Base-by-base conservation (phyloP, 2,797 vertebrate genomes). In the Sphenopsis melanotis region DNA sequence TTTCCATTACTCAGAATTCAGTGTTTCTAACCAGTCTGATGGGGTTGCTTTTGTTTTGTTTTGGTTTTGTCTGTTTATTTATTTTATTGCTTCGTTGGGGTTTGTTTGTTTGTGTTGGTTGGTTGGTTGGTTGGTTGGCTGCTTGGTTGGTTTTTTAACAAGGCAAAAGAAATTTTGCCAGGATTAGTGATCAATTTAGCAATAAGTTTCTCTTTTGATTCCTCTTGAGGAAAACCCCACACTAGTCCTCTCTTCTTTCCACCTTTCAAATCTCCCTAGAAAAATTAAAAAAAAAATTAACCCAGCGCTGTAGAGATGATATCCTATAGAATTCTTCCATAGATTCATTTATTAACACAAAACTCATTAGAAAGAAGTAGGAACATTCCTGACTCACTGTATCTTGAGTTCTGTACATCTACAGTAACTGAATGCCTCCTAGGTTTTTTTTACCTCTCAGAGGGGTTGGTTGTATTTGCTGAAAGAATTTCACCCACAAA, bases 381-480 rank as follows among this genome's bases (percentile, higher is more conserved):
- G 16, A 85, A 63, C 7, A 30, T 11, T 57, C 3, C 10, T 5
- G 7, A 70, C 49, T 87, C 16, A 23, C 23, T 65, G 12, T 26
- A 26, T 60, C 26, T 83, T 37, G 23, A 83, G 13, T 41, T 69
- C 19, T 53, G 14, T 26, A 47, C 11, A 12, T 61, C 30, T 55
- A 15, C 13, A 34, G 20, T 10, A 49, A 63, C 16, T 63, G n/a
- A 69, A 66, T 76, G 20, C 21, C 8, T 65, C 15, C 23, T 71
- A 80, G 34, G 65, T 60, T 64, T 46, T 3, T 66, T 93, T 89
- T 91, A 6, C 60, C 23, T 76, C 90, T 60, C 44, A n/a, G 44
- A 87, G 55, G 55, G 66, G 8, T 12, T 46, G 29, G 9, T 66
- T 61, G 37, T 20, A 52, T 72, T 71, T 86, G 12, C 34, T 76